Evolutionary conservation across 1,140 invertebrate genomes (phyloP).

Genomic region (Drosophila athabasca): DNA sequence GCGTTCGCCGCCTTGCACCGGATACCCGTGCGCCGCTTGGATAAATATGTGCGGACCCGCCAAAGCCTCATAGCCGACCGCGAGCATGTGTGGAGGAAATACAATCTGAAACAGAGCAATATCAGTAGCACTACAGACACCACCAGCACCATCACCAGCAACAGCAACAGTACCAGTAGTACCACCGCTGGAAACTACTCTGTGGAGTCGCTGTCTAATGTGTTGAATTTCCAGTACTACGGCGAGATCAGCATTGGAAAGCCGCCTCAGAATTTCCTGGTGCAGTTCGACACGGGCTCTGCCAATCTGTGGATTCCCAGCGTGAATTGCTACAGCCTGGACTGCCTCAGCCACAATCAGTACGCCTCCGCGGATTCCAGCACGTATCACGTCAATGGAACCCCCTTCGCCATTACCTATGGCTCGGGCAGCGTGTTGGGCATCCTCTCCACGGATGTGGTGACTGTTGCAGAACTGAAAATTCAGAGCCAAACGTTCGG

Average conservation of each 20-base stretch:
- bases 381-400: constrained; percentile 94
- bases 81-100: constrained; percentile 16
- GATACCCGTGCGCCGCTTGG: constrained; percentile 21
- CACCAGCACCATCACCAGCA: neutral
- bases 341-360: constrained; percentile 89
- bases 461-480: constrained; percentile 87
- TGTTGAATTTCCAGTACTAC: constrained; percentile 93
- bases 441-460: constrained; percentile 94
- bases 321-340: constrained; percentile 92
- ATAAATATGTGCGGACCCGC: constrained; percentile 12
- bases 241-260: constrained; percentile 95
- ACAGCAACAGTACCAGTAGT: too few species aligned
- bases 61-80: constrained; percentile 7
- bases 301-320: constrained; percentile 99
- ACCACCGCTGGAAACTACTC: neutral
- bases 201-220: neutral
- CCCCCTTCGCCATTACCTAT: constrained; percentile 95
- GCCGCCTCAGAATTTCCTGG: constrained; percentile 95
- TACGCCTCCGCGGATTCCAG: constrained; percentile 94
- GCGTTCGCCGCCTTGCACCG: constrained; percentile 2
- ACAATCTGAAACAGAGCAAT: neutral
- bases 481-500: constrained; percentile 96
- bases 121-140: too few species aligned
- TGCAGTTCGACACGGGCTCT: constrained; percentile 99
- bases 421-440: constrained; percentile 97